phyloP scores from a whole-genome alignment of 1,140 invertebrate genomes.

The Nasonia longicornis region DNA sequence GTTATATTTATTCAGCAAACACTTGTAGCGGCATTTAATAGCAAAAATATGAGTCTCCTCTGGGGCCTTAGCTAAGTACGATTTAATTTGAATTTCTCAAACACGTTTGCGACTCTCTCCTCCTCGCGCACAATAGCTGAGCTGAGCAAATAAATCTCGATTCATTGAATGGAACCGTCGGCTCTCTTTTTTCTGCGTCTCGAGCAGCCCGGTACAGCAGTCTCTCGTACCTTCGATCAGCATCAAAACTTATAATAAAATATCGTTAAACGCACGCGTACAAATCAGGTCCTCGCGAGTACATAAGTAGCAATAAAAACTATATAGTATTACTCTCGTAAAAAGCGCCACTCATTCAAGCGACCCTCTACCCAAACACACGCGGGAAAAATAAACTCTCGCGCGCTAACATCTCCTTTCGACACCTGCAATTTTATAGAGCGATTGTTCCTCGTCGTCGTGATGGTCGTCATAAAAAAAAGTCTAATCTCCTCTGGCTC shows the following conservation, averaged over 20 bases:
- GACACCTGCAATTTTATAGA: background rate
- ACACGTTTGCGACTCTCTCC: slow-evolving; percentile 4
- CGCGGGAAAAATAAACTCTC: background rate
- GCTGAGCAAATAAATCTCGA: slow-evolving; percentile 45
- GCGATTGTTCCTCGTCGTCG: background rate
- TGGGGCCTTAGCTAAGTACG: background rate
- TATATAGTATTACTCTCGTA: background rate
- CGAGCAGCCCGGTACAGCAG: background rate
- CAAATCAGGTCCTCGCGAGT: too few relatives aligned
- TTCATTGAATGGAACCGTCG: slow-evolving; percentile 32
- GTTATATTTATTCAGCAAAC: too few relatives aligned
- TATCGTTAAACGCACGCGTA: too few relatives aligned
- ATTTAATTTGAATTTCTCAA: background rate
- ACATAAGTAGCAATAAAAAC: too few relatives aligned
- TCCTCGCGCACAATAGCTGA: slow-evolving; percentile 17
- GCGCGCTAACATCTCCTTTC: background rate
- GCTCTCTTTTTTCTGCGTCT: slow-evolving; percentile 4
- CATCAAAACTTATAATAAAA: too few relatives aligned
- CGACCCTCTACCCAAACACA: background rate
- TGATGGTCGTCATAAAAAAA: background rate
- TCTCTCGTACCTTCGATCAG: too few relatives aligned
- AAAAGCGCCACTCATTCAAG: background rate
- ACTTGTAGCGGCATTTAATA: background rate
- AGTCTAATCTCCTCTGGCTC: background rate
- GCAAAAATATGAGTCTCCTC: background rate